These are phyloP conservation scores for Aurelia aurita DNA, from an alignment of 30 jellyfish, hydroid and myxozoan genomes.

Conservation along the genomic window DNA sequence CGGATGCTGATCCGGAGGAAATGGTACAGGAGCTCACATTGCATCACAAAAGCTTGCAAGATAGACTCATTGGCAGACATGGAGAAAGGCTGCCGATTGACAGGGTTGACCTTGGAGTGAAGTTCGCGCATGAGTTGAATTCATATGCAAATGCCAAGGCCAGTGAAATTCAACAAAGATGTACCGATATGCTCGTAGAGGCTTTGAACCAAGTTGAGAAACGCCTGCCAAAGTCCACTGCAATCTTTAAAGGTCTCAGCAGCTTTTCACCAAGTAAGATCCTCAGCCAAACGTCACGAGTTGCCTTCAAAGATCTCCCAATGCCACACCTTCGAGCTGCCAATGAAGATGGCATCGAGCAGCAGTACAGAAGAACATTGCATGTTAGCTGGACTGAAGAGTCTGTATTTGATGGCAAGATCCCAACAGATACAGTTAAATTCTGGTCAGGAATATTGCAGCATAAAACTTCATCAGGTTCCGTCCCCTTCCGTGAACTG, in stretches of 20 bases:
- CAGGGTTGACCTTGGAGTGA: conserved; percentile 56
- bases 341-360: conserved; percentile 42
- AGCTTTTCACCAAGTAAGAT: conserved; percentile 47
- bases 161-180: conserved; percentile 36
- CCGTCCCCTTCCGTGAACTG: conserved; percentile 52
- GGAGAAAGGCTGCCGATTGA: conserved; percentile 36
- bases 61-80: conserved; percentile 24
- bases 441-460: conserved; percentile 69
- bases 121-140: conserved; percentile 49
- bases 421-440: conserved; percentile 55
- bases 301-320: conserved; percentile 56
- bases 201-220: conserved; percentile 60
- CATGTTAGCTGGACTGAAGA: conserved; percentile 68
- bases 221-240: conserved; percentile 64
- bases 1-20: conserved; percentile 63
- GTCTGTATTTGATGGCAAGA: conserved; percentile 32
- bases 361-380: conserved; percentile 54
- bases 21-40: conserved; percentile 56
- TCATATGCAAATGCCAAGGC: conserved; percentile 20
- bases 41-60: conserved; percentile 52
- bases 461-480: conserved; percentile 45
- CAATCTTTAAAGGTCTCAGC: conserved; percentile 64
- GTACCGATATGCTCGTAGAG: conserved; percentile 41
- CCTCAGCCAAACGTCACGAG: conserved; percentile 63
- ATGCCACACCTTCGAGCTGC: conserved; percentile 44